Base-by-base conservation (phyloP, 1,140 invertebrate genomes). In the Holcopasites calliopsidis region DNA sequence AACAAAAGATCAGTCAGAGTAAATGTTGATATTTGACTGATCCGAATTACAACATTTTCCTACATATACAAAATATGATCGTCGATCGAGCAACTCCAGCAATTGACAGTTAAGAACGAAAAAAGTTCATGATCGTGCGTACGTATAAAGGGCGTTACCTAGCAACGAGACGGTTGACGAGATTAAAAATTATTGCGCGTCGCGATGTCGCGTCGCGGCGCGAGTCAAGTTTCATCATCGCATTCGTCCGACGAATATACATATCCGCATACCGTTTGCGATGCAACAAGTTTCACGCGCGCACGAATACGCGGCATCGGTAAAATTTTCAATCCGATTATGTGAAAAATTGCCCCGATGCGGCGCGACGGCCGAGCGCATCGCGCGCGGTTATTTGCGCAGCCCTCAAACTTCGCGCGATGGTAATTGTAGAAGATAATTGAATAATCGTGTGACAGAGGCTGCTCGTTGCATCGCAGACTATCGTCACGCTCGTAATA, bases 251-350 rank as follows among this genome's bases (percentile, higher is more conserved):
- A 0, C n/a, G 35, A 52, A 72, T 64, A n/a, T 47, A 47, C 44
- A 35, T 40, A 62, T 50, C 18, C 21, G 47, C 49, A 64, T 54
- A 33, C 33, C 44, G 44, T 13, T n/a, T 47, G n/a, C 18, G 44
- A 33, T 38, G 70, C 70, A 72, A 52, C 70, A 72, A 72, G 58
- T 72, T 72, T 64, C 42, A 64, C 58, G 35, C n/a, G 49, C 16
- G 47, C 70, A 54, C 64, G 52, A 28, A 64, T 42, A 52, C 57
- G 70, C 10, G 42, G 44, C 55, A 72, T 64, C 58, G 60, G 60
- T 72, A 44, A 62, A 64, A 72, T 52, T 64, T 64, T 72, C n/a
- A 42, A 72, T 64, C 60, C 33, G 70, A 64, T 72, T 72, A 64
- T 40, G 33, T 18, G 35, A 62, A 50, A 72, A 54, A 72, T 72